Conservation (phyloP, 2,888 invertebrate species). For the Ophioninae sp. region DNA sequence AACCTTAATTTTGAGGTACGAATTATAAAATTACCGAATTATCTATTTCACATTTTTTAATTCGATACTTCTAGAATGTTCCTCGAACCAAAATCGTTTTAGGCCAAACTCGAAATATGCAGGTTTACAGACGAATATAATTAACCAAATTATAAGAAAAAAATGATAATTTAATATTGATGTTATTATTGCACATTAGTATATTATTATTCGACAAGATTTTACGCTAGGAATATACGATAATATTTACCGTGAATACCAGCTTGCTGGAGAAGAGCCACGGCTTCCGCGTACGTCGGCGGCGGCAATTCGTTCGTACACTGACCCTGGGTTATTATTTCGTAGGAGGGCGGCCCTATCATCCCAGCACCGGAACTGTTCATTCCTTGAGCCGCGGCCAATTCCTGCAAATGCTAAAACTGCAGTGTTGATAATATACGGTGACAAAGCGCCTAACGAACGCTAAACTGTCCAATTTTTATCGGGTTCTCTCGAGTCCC, state of each 20-base stretch:
- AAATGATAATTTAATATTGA: too few relatives aligned
- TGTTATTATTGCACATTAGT: too few relatives aligned
- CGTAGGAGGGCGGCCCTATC: conserved; percentile 84
- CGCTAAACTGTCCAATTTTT: not conserved
- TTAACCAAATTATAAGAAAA: too few relatives aligned
- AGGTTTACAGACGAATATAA: too few relatives aligned
- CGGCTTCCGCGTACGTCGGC: conserved; percentile 85
- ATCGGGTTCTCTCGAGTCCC: not conserved
- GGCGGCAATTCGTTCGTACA: conserved; percentile 84
- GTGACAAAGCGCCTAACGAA: not conserved
- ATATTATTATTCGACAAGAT: not conserved
- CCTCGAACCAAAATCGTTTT: too few relatives aligned
- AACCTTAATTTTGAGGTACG: too few relatives aligned
- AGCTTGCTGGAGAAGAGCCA: conserved; percentile 73
- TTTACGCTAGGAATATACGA: not conserved
- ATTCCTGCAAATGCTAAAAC: conserved; percentile 81
- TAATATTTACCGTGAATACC: conserved; percentile 70
- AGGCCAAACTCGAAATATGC: too few relatives aligned
- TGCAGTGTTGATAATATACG: conserved; percentile 49
- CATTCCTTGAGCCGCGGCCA: conserved; percentile 83
- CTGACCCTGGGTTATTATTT: conserved; percentile 82
- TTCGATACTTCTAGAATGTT: too few relatives aligned
- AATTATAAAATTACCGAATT: too few relatives aligned
- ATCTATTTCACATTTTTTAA: too few relatives aligned
- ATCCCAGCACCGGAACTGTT: conserved; percentile 82